Base-by-base conservation (phyloP, 2,888 invertebrate species). In the Diloba caeruleocephala region DNA sequence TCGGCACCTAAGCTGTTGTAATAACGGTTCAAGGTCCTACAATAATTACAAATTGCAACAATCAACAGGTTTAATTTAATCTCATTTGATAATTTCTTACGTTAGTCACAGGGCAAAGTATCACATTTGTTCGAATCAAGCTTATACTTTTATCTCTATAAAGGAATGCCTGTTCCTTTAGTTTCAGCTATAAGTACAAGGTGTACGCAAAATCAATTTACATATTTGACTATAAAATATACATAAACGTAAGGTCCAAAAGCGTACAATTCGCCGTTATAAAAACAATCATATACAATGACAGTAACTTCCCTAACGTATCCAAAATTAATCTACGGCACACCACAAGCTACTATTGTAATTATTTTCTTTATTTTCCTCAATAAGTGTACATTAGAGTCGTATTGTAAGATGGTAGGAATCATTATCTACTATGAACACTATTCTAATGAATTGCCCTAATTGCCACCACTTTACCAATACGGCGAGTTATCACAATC, bases 301-400 rank as follows among this genome's bases (percentile, higher is more conserved):
- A n/a, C n/a, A n/a, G 38, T 53, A 45, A 44, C 17, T 49, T 12
- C 32, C 33, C 12, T 55, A 69, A 49, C 42, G 28, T 32, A 58
- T 45, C 39, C 25, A 55, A 69, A 64, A 69, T 64, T 69, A 59
- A 69, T 69, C 58, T 58, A 41, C 50, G 29, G 55, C 52, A 19
- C 37, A 67, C 55, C 55, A 67, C 64, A 50, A 46, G 37, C 58
- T 25, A 54, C 52, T 69, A 51, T 69, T 69, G 34, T 55, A 58
- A 55, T 69, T 67, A 63, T 69, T 68, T 49, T 42, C 29, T 52
- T 58, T 63, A 63, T 64, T 69, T 67, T 69, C 69, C 58, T 55
- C 49, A 63, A 58, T 58, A 37, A 54, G 42, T 49, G 58, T 42
- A 55, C 33, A 46, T 44, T 63, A 48, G 42, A 58, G 69, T 52